Evolutionary conservation across 2,113 vertebrate genomes (phyloP).

Genomic region (Anser brachyrhynchus): DNA sequence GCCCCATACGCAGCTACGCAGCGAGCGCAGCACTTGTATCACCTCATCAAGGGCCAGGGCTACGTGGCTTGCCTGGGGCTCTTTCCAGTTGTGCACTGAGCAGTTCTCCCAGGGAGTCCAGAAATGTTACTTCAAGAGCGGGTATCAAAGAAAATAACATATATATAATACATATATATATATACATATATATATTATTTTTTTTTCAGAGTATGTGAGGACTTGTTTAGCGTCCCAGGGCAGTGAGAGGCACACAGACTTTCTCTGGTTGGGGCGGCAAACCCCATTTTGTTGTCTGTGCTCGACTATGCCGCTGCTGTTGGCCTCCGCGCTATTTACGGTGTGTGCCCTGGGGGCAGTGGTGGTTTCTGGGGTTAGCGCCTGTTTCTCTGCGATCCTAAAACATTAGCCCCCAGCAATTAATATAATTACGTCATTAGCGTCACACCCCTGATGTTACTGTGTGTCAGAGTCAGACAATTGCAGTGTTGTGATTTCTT

Average conservation of each 20-base stretch:
- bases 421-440: slow-evolving; percentile 46
- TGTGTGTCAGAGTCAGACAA: slow-evolving; percentile 60
- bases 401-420: slow-evolving; percentile 36
- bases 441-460: slow-evolving; percentile 57
- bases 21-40: fast-evolving
- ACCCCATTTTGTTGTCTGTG: background rate
- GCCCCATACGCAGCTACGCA: fast-evolving
- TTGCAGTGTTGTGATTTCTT: slow-evolving; percentile 72
- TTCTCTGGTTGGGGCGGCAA: background rate
- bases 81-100: background rate
- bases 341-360: background rate
- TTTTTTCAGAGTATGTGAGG: background rate
- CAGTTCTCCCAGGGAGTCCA: fast-evolving
- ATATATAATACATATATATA: too few species aligned
- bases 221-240: background rate
- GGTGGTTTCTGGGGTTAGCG: background rate
- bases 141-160: background rate
- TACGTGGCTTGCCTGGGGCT: background rate
- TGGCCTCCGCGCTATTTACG: background rate
- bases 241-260: background rate
- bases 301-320: fast-evolving
- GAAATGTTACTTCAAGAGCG: background rate
- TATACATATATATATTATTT: too few species aligned
- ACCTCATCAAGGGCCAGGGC: background rate
- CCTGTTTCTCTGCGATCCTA: slow-evolving; percentile 13